A percentile compares a stretch with the other conserved stretches of the same genome.
Evolutionary conservation across 2,113 vertebrate species (phyloP).

Genomic region (Melanostigma gelatinosum): DNA sequence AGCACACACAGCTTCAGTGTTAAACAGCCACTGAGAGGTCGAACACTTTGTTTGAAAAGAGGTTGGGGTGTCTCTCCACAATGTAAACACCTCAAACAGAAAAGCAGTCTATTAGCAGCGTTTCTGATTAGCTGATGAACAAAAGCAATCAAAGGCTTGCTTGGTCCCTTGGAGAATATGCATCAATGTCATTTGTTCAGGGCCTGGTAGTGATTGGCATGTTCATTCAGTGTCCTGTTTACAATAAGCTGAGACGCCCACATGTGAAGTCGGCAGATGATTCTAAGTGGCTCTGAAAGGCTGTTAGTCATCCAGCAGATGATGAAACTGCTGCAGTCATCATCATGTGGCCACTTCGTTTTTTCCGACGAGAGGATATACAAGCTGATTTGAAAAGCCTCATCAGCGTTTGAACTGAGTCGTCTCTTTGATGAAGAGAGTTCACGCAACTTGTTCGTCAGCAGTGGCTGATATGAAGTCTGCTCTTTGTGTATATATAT

Average conservation of each 20-base stretch:
- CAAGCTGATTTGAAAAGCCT: constrained; percentile 24
- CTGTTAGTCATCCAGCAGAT: constrained; percentile 34
- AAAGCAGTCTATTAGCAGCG: constrained; percentile 26
- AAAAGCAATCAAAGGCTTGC: constrained; percentile 24
- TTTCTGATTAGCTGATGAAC: constrained; percentile 46
- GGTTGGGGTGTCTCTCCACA: constrained; percentile 16
- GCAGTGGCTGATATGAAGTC: constrained; percentile 7
- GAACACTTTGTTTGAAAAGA: constrained; percentile 45
- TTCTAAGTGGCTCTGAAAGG: constrained; percentile 1
- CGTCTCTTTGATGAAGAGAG: constrained; percentile 21
- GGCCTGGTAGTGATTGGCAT: constrained; percentile 15
- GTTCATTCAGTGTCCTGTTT: constrained; percentile 46
- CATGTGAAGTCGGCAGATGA: constrained; percentile 43
- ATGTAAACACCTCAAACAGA: constrained; percentile 36
- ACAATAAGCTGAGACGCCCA: constrained; percentile 36
- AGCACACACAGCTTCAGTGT: constrained; percentile 15
- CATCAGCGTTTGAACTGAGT: constrained; percentile 15
- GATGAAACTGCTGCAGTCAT: constrained; percentile 38
- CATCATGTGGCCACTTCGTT: constrained; percentile 16
- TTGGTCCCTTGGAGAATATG: constrained; percentile 18
- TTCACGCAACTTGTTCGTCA: neutral
- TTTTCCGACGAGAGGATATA: neutral
- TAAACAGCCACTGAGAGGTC: constrained; percentile 32
- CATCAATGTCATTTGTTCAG: constrained; percentile 19
- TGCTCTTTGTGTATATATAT: constrained; percentile 12